Percentiles rank a stretch among this genome's conserved stretches.
Evolutionary conservation across 2,888 invertebrate genomes (phyloP).

Genomic region (Oegoconia quadripuncta): DNA sequence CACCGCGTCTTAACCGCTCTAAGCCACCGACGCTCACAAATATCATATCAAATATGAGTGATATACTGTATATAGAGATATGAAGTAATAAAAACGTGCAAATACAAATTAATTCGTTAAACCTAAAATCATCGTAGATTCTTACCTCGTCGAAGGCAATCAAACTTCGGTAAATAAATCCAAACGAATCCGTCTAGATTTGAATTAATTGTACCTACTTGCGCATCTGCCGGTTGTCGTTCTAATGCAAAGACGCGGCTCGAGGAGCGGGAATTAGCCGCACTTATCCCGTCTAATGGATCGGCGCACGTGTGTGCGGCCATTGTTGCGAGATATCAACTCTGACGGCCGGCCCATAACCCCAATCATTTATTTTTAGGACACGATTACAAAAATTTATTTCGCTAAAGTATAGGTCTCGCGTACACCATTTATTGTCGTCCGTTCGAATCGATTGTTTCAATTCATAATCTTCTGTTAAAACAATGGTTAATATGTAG

Average conservation of each 20-base stretch:
- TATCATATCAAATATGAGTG: no score
- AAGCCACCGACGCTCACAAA: no score
- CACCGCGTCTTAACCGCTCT: no score
- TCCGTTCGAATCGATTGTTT: background rate
- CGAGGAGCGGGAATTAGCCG: constrained; percentile 64
- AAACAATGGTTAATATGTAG: no score
- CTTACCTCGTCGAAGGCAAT: no score
- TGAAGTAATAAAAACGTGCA: no score
- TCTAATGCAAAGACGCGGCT: constrained; percentile 42
- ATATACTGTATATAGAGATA: no score
- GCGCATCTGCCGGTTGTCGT: constrained; percentile 34
- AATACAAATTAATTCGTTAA: no score
- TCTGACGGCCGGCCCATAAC: constrained; percentile 16
- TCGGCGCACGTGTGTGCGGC: constrained; percentile 47
- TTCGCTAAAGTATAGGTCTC: constrained; percentile 14
- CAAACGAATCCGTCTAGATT: background rate
- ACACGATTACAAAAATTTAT: constrained; percentile 14
- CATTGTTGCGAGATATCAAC: constrained; percentile 44
- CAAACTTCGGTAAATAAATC: no score
- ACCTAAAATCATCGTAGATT: no score
- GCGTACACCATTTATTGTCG: constrained; percentile 9
- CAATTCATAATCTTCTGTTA: background rate
- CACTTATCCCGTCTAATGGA: constrained; percentile 73
- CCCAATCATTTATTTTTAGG: constrained; percentile 26
- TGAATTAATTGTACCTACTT: constrained; percentile 39